These are phyloP conservation scores for Hylia prasina DNA, from an alignment of 2,113 vertebrate species.

Conservation along the genomic window DNA sequence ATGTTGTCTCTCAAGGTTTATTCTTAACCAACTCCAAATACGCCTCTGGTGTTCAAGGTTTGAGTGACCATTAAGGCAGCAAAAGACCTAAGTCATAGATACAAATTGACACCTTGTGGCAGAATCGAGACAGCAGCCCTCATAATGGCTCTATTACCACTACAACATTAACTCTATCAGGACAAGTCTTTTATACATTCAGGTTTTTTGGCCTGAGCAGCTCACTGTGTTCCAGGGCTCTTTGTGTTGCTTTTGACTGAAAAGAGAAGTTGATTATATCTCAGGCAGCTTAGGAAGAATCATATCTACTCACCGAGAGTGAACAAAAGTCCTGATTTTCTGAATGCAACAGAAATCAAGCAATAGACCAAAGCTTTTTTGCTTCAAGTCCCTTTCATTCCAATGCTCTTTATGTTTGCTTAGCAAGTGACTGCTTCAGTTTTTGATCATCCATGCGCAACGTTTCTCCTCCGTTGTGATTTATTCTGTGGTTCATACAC, in stretches of 20 bases:
- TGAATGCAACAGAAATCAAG: not conserved
- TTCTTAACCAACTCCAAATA: not conserved
- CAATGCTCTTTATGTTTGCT: not conserved
- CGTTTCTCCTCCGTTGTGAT: not conserved
- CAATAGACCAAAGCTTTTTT: not conserved
- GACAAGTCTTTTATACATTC: not conserved
- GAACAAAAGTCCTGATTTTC: not conserved
- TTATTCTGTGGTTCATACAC: not conserved
- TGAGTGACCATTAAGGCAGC: not conserved
- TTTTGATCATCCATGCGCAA: not conserved
- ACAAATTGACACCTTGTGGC: not conserved
- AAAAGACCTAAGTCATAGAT: not conserved
- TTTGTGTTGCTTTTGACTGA: not conserved
- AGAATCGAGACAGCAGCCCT: not conserved
- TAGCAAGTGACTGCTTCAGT: not conserved
- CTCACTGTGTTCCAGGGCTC: not conserved
- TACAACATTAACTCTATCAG: not conserved
- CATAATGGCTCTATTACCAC: not conserved
- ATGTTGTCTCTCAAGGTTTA: not conserved
- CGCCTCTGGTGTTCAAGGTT: not conserved
- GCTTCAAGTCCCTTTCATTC: not conserved
- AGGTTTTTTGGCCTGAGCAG: not conserved
- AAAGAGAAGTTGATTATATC: not conserved
- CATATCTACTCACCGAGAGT: not conserved
- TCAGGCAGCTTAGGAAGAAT: not conserved